Evolutionary conservation across 30 jellyfish, hydroid and myxozoan species (phyloP).

Genomic region (Turritopsis dohrnii): DNA sequence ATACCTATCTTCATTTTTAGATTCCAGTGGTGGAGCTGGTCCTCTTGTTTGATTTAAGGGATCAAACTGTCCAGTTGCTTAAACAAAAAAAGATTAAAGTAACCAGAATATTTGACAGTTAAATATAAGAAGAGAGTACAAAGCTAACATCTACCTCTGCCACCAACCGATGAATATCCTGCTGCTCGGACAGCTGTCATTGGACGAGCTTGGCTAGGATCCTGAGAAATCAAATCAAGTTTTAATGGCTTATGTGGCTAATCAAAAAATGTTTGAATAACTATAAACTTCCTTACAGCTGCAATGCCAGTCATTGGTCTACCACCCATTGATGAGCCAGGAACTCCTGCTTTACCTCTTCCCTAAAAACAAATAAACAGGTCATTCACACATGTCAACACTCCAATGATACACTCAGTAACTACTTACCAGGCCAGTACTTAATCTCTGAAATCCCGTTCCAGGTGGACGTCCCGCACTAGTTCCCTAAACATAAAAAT

Average conservation of each 20-base stretch:
- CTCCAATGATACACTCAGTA: neutral
- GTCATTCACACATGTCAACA: neutral
- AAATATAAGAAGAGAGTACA: no score
- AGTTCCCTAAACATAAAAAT: conserved; percentile 49
- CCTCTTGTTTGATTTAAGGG: conserved; percentile 85
- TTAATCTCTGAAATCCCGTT: conserved; percentile 41
- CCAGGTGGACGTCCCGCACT: conserved; percentile 80
- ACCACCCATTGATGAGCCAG: conserved; percentile 96
- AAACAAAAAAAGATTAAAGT: neutral
- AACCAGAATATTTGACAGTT: no score
- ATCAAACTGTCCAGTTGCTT: conserved; percentile 49
- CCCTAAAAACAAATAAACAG: conserved; percentile 39
- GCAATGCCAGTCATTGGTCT: conserved; percentile 93
- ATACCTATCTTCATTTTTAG: conserved; percentile 83
- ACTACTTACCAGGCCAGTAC: conserved; percentile 61
- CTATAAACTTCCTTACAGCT: no score
- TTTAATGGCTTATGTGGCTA: neutral
- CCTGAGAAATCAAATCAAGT: conserved; percentile 34
- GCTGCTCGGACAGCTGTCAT: conserved; percentile 99
- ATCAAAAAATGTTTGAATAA: no score
- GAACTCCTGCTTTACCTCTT: conserved; percentile 64
- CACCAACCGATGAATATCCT: conserved; percentile 82
- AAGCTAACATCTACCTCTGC: conserved; percentile 30
- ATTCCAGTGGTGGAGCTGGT: conserved; percentile 92
- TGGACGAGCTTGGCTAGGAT: conserved; percentile 94